Conservation (phyloP, 2,888 invertebrate species). For the Tachina grossa region DNA sequence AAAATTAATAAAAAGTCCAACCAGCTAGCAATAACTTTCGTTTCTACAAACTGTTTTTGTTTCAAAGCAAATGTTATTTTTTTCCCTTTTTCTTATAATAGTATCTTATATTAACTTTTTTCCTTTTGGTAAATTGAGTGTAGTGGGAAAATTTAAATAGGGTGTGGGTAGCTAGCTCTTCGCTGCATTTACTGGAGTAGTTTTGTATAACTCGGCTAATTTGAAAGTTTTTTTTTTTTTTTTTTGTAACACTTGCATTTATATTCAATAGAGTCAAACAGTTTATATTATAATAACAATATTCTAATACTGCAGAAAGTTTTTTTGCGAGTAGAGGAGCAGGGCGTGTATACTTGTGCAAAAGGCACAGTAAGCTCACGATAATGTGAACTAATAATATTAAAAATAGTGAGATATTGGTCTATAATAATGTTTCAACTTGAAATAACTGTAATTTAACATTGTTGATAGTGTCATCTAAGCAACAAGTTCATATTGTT, state of each 20-base stretch:
- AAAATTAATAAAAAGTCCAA: conserved; percentile 16
- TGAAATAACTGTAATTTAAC: no score
- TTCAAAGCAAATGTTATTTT: conserved; percentile 37
- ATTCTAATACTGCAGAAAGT: no score
- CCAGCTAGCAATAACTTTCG: conserved; percentile 21
- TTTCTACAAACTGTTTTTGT: conserved; percentile 2
- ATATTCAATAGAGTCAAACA: conserved; percentile 3
- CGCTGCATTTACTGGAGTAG: not conserved
- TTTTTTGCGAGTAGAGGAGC: no score
- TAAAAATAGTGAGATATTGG: no score
- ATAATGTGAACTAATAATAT: no score
- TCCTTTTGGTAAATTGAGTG: conserved; percentile 40
- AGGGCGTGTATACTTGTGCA: no score
- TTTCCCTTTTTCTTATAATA: not conserved
- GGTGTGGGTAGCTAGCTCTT: conserved; percentile 51
- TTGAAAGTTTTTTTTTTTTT: not conserved
- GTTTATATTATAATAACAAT: not conserved
- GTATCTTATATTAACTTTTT: conserved; percentile 17
- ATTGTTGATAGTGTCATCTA: no score
- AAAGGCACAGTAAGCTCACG: no score
- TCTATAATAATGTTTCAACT: no score
- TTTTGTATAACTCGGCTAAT: conserved; percentile 29
- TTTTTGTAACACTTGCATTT: conserved; percentile 25
- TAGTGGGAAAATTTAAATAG: conserved; percentile 54
- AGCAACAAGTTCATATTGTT: no score